These are phyloP conservation scores for Platyura marginata DNA, from an alignment of 1,140 invertebrate species.

Conservation along the genomic window DNA sequence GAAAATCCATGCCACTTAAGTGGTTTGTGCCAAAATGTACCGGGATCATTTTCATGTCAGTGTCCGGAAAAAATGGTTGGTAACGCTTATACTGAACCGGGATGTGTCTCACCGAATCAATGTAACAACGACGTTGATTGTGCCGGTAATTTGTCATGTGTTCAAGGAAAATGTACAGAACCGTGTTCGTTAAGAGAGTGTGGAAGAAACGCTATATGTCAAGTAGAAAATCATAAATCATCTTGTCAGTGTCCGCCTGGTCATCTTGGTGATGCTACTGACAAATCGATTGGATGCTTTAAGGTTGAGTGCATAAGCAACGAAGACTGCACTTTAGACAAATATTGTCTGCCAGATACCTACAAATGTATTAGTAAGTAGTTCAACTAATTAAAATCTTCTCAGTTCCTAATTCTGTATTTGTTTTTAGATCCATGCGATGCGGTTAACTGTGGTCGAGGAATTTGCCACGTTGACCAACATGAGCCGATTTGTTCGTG, in stretches of 20 bases:
- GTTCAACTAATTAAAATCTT: too few species aligned
- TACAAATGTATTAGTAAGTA: constrained; percentile 59
- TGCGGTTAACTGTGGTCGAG: constrained; percentile 48
- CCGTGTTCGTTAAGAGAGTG: constrained; percentile 49
- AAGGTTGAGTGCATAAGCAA: constrained; percentile 65
- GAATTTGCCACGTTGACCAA: constrained; percentile 44
- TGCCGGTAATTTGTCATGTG: constrained; percentile 47
- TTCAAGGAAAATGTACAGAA: constrained; percentile 52
- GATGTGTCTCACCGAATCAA: constrained; percentile 52
- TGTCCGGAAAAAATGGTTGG: constrained; percentile 61
- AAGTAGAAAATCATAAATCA: constrained; percentile 46
- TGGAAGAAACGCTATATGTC: constrained; percentile 52
- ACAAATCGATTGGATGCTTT: constrained; percentile 52
- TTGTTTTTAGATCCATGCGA: constrained; percentile 63
- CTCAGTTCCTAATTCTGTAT: too few species aligned
- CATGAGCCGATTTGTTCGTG: constrained; percentile 58
- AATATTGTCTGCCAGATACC: constrained; percentile 47
- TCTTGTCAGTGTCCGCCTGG: constrained; percentile 56
- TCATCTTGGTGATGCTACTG: constrained; percentile 59
- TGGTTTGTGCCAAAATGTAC: constrained; percentile 58
- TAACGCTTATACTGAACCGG: constrained; percentile 47
- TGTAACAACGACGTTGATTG: constrained; percentile 51
- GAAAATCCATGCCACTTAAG: constrained; percentile 59
- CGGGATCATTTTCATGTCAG: constrained; percentile 59
- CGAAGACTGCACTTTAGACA: constrained; percentile 53